Percentiles rank a stretch among this genome's conserved stretches.
phyloP scores from a whole-genome alignment of 1,140 invertebrate genomes.

The Drosophila neocordata region DNA sequence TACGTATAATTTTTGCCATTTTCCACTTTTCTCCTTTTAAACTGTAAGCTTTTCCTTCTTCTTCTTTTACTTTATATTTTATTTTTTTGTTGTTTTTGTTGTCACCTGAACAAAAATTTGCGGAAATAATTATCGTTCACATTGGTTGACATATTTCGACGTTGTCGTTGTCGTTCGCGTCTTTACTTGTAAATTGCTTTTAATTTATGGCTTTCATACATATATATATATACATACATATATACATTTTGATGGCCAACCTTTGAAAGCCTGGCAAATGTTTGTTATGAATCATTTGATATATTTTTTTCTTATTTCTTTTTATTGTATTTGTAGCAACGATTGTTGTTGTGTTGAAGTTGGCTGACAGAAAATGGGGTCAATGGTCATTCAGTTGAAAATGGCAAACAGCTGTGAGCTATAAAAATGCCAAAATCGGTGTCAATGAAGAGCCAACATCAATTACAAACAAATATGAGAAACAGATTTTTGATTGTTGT shows the following conservation, averaged over 20 bases:
- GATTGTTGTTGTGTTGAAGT: conserved; percentile 12
- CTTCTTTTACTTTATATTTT: conserved; percentile 1
- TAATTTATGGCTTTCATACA: conserved; percentile 33
- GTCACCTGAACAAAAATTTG: conserved; percentile 47
- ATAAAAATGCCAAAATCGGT: conserved; percentile 40
- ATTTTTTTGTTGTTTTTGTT: conserved; percentile 37
- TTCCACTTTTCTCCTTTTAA: conserved; percentile 24
- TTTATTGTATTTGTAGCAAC: neutral
- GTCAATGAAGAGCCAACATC: conserved; percentile 26
- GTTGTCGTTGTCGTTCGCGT: conserved; percentile 24
- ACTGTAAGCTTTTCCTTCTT: conserved; percentile 4
- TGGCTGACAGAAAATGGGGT: conserved; percentile 31
- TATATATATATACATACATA: conserved; percentile 22
- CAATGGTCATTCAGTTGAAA: conserved; percentile 40
- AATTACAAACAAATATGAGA: conserved; percentile 12
- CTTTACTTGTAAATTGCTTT: conserved; percentile 46
- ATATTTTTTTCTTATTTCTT: conserved; percentile 8
- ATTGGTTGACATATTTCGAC: conserved; percentile 42
- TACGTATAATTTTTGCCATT: conserved; percentile 6
- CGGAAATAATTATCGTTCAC: conserved; percentile 50
- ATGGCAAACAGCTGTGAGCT: conserved; percentile 41
- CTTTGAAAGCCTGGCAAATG: conserved; percentile 49
- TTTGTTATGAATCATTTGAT: conserved; percentile 50
- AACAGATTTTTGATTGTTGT: conserved; percentile 27
- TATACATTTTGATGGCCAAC: conserved; percentile 24